These are phyloP conservation scores for Helostoma temminkii DNA, from an alignment of 2,797 vertebrate genomes.

Conservation along the genomic window DNA sequence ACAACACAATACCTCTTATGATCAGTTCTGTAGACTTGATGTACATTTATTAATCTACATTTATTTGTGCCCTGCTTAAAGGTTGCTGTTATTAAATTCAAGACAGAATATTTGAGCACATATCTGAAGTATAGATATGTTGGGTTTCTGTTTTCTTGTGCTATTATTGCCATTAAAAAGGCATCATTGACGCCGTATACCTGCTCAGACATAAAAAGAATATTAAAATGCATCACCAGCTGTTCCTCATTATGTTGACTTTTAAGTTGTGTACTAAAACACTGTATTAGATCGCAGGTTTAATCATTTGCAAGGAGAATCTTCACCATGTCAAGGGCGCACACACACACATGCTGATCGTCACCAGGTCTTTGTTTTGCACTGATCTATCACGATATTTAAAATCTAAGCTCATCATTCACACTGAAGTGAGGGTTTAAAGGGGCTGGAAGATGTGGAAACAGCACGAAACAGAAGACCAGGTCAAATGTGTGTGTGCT, in stretches of 20 bases:
- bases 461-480: slow-evolving; percentile 66
- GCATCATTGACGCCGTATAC: slow-evolving; percentile 4
- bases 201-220: slow-evolving; percentile 17
- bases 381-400: slow-evolving; percentile 2
- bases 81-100: not conserved
- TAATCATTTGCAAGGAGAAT: slow-evolving; percentile 10
- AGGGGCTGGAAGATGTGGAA: slow-evolving; percentile 52
- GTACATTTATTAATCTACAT: not conserved
- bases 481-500: slow-evolving; percentile 63
- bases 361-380: slow-evolving; percentile 10
- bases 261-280: slow-evolving; percentile 5
- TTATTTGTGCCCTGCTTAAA: not conserved
- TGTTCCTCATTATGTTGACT: slow-evolving; percentile 10
- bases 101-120: not conserved
- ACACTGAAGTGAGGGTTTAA: slow-evolving; percentile 48
- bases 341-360: slow-evolving; percentile 17
- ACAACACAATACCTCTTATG: not conserved
- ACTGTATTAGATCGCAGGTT: not conserved
- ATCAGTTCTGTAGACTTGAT: not conserved
- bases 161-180: slow-evolving; percentile 14
- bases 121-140: not conserved
- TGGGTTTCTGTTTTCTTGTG: slow-evolving; percentile 12
- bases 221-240: slow-evolving; percentile 6
- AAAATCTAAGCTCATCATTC: slow-evolving; percentile 44
- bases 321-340: slow-evolving; percentile 25